These are phyloP conservation scores for Eurypyga helias DNA, from an alignment of 2,113 vertebrate species.

Conservation along the genomic window DNA sequence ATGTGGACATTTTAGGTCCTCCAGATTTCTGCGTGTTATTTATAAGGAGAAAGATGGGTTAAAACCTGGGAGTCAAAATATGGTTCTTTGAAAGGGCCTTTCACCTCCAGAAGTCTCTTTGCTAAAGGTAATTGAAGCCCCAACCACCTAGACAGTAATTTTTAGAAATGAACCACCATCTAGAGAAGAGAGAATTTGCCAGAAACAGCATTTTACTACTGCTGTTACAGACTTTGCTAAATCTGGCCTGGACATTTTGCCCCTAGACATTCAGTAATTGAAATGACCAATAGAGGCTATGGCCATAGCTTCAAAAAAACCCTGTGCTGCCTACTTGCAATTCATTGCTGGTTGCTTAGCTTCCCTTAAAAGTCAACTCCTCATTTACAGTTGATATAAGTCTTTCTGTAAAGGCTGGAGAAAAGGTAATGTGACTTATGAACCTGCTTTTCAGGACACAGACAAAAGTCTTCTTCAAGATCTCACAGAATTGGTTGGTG, in stretches of 20 bases:
- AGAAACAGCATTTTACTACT: constrained; percentile 40
- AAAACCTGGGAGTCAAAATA: background rate
- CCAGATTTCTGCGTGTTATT: background rate
- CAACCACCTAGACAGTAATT: background rate
- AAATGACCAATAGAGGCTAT: constrained; percentile 33
- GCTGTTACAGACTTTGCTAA: constrained; percentile 3
- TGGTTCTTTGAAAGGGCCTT: background rate
- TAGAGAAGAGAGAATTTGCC: constrained; percentile 1
- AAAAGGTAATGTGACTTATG: constrained; percentile 24
- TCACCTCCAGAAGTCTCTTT: background rate
- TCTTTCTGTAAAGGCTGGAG: constrained; percentile 32
- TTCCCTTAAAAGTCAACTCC: constrained; percentile 43
- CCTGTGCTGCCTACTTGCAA: constrained; percentile 17
- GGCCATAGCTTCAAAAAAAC: background rate
- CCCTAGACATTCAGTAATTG: constrained; percentile 14
- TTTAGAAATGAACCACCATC: background rate
- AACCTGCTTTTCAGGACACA: constrained; percentile 37
- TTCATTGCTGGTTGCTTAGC: constrained; percentile 31
- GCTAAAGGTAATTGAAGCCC: background rate
- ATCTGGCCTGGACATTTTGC: constrained; percentile 30
- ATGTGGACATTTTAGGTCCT: background rate
- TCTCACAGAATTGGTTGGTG: background rate
- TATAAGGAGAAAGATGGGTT: background rate
- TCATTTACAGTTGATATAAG: constrained; percentile 38
- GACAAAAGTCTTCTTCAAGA: constrained; percentile 1